Evolutionary conservation across 2,113 vertebrate genomes (phyloP), one percentile per base, ranked within the genome.

Genomic region (Tragulus kanchil): DNA sequence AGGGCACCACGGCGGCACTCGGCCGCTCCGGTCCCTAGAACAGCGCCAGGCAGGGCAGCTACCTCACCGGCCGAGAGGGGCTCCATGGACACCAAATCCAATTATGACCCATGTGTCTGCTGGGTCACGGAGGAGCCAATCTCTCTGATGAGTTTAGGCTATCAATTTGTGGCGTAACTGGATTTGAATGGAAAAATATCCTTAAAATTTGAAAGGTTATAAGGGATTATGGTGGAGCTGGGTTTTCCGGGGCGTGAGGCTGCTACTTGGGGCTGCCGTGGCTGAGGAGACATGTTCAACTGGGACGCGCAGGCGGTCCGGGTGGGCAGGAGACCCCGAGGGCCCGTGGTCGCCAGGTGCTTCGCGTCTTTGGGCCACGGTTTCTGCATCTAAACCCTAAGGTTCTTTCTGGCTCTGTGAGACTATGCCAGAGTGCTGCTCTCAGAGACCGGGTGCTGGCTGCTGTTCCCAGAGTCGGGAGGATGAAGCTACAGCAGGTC

Each of bases 41-140:
- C 14, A 14, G 31, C 1, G 21, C 6, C 3, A 62, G 0, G 2
- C 50, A 8, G 6, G 21, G 75, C 1, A 6, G 58, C 21, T 21
- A 1, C n/a, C 31, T 10, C 10, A 5, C 25, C 8, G 79, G 61
- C 17, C 1, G 2, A 23, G 11, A 15, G 89, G 17, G 82, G 77
- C 28, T 9, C 45, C 42, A 59, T 5, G 45, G 79, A 58, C 31
- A 42, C n/a, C 58, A 10, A 56, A 84, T 54, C 93, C 58, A 81
- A 17, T 23, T 19, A 71, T 1, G 3, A 19, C 28, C 12, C 19
- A 1, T 0, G 56, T 3, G 36, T 21, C 78, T 0, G 42, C 23
- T 0, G 11, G n/a, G 67, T 31, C 69, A 54, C 0, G 0, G n/a
- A 78, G 82, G 42, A 73, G 92, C 69, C 62, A 13, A 19, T 42